A percentile compares a stretch with the other conserved stretches of the same genome.
These are phyloP conservation scores for Ploceus nigricollis DNA, from an alignment of 2,113 vertebrate genomes.

Conservation along the genomic window DNA sequence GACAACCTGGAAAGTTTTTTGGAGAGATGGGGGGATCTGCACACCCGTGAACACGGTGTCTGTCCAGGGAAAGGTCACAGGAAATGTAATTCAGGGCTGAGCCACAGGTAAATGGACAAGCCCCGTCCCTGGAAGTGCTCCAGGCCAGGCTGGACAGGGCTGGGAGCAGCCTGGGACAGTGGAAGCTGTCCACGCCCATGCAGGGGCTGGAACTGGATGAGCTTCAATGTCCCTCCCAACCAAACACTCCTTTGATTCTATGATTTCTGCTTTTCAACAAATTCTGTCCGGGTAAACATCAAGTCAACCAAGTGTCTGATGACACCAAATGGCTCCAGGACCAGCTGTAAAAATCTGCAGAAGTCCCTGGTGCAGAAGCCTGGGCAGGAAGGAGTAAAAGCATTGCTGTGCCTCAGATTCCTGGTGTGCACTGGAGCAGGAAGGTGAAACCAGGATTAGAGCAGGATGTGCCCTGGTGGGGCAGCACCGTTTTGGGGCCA, in stretches of 20 bases:
- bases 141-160: neutral
- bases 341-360: neutral
- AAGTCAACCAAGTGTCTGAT: neutral
- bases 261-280: neutral
- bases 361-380: neutral
- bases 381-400: neutral
- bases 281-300: neutral
- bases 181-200: neutral
- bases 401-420: neutral
- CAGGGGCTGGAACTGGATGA: neutral
- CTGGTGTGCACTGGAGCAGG: neutral
- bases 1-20: neutral
- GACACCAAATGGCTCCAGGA: neutral
- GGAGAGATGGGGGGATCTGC: neutral
- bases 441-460: neutral
- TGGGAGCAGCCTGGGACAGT: neutral
- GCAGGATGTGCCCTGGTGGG: neutral
- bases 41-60: accelerated
- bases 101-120: accelerated
- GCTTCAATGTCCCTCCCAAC: neutral
- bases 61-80: neutral
- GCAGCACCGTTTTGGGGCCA: neutral
- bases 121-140: accelerated
- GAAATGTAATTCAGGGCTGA: neutral
- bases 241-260: neutral